Conservation (phyloP, 2,113 vertebrate genomes). For the Cinclus cinclus region DNA sequence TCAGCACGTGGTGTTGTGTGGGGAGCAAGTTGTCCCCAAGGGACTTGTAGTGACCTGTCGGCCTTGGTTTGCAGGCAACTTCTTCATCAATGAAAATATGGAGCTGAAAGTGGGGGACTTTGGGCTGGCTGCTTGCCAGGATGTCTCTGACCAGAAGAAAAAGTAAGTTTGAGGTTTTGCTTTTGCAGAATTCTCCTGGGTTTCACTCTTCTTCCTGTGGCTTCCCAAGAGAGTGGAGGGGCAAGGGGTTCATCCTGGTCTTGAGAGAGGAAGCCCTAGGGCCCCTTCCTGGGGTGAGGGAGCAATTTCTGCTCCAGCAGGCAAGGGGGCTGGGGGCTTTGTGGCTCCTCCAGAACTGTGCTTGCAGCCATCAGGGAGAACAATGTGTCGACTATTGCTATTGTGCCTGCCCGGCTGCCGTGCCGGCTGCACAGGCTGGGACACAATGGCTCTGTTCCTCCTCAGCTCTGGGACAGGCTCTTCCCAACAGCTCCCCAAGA, state of each 20-base stretch:
- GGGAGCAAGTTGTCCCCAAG: not conserved
- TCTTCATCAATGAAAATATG: constrained; percentile 99
- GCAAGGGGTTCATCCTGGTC: not conserved
- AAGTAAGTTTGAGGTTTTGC: constrained; percentile 80
- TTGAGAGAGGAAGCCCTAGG: not conserved
- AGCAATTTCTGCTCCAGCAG: not conserved
- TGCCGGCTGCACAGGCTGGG: constrained; percentile 13
- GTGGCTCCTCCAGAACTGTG: not conserved
- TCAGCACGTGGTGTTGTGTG: not conserved
- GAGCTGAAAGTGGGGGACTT: constrained; percentile 96
- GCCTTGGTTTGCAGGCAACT: constrained; percentile 83
- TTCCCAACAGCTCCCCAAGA: constrained; percentile 7
- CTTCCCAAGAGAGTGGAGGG: not conserved
- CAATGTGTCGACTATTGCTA: constrained; percentile 48
- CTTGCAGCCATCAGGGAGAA: constrained; percentile 24
- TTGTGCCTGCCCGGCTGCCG: constrained; percentile 47
- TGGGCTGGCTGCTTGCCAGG: constrained; percentile 89
- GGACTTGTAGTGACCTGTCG: not conserved
- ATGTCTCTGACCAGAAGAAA: constrained; percentile 89
- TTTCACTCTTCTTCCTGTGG: not conserved
- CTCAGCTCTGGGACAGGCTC: constrained; percentile 13
- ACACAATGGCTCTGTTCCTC: constrained; percentile 64
- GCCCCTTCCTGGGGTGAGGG: not conserved
- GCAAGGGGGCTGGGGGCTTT: constrained; percentile 32
- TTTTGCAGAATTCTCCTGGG: not conserved